A percentile compares a stretch with the other conserved stretches of the same genome.
Evolutionary conservation across 2,797 vertebrate species (phyloP).

Genomic region (Eutrigla gurnardus): DNA sequence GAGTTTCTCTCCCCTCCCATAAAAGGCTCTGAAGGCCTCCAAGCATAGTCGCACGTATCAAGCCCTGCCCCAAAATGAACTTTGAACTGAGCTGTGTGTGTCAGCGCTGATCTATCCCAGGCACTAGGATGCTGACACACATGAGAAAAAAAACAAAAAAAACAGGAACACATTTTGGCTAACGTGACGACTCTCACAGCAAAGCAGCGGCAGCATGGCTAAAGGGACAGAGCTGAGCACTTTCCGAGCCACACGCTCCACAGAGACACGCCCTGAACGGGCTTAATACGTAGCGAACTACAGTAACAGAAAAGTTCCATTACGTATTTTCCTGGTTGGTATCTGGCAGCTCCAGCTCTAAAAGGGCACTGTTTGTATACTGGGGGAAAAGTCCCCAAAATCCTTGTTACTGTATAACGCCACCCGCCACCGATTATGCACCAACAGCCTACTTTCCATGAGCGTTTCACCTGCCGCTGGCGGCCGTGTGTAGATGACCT

Average conservation of each 20-base stretch:
- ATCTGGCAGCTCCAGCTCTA: slow-evolving; percentile 11
- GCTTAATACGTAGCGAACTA: slow-evolving; percentile 27
- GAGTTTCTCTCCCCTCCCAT: slow-evolving; percentile 52
- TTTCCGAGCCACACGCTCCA: slow-evolving; percentile 14
- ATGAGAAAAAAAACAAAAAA: slow-evolving; percentile 25
- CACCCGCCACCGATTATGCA: slow-evolving; percentile 20
- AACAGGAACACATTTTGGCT: slow-evolving; percentile 14
- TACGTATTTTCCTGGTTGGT: slow-evolving; percentile 54
- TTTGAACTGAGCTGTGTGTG: slow-evolving; percentile 56
- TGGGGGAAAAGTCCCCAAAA: slow-evolving; percentile 43
- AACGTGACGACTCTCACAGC: slow-evolving; percentile 25
- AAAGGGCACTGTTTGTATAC: slow-evolving; percentile 43
- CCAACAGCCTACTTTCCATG: slow-evolving; percentile 67
- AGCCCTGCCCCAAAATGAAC: slow-evolving; percentile 45
- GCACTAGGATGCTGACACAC: slow-evolving; percentile 65
- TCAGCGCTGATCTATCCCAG: slow-evolving; percentile 65
- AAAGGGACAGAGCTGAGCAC: slow-evolving; percentile 17
- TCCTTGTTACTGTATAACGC: slow-evolving; percentile 23
- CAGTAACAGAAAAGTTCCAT: slow-evolving; percentile 55
- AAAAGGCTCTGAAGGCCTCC: slow-evolving; percentile 65
- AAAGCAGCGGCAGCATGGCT: slow-evolving; percentile 2
- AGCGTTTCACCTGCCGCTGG: slow-evolving; percentile 55
- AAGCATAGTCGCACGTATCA: slow-evolving; percentile 45
- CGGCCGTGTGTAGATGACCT: slow-evolving; percentile 45
- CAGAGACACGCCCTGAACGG: slow-evolving; percentile 27